A percentile compares a stretch with the other conserved stretches of the same genome.
These are phyloP conservation scores for Antennarius maculatus DNA, from an alignment of 2,797 vertebrate species.

Conservation along the genomic window DNA sequence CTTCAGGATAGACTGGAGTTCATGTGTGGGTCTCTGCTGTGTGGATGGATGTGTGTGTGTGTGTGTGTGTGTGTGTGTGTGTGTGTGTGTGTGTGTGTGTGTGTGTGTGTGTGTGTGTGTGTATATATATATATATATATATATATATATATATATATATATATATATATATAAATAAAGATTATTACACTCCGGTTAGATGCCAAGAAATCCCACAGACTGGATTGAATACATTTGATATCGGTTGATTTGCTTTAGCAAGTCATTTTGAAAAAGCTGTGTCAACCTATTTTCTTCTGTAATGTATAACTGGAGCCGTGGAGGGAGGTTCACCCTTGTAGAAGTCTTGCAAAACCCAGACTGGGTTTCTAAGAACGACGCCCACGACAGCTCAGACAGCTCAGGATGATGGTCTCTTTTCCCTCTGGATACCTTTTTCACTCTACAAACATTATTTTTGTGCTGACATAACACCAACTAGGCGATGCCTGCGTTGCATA, in stretches of 20 bases:
- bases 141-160: no score
- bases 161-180: no score
- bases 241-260: no score
- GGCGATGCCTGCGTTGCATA: constrained; percentile 32
- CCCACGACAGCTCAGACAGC: constrained; percentile 9
- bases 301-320: constrained; percentile 1
- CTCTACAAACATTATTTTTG: constrained; percentile 61
- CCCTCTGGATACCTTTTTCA: constrained; percentile 63
- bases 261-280: no score
- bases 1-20: constrained; percentile 11
- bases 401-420: constrained; percentile 41
- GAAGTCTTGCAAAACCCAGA: constrained; percentile 4
- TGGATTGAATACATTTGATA: no score
- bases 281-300: background rate
- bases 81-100: no score
- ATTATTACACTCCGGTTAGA: no score
- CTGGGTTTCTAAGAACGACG: constrained; percentile 29
- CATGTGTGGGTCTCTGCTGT: background rate
- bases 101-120: no score
- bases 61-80: no score
- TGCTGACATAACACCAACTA: constrained; percentile 60
- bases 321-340: background rate
- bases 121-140: no score
- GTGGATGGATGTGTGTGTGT: background rate
- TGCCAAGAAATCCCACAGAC: no score